Evolutionary conservation across 2,888 invertebrate species (phyloP).

Genomic region (Platycheirus albimanus): DNA sequence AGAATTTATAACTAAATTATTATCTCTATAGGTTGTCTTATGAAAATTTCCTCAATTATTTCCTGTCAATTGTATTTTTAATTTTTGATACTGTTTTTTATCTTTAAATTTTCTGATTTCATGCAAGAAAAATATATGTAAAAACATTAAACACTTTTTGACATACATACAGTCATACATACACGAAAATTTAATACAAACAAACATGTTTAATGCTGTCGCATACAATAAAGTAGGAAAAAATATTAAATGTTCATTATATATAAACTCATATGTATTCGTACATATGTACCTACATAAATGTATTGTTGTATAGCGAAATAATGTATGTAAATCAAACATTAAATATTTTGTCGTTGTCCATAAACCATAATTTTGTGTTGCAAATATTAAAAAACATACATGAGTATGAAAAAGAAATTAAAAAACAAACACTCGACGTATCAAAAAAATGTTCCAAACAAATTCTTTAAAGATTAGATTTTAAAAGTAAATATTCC

Average conservation of each 20-base stretch:
- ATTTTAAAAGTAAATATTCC: too few relatives aligned
- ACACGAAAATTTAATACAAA: slow-evolving; percentile 31
- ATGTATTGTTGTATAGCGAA: slow-evolving; percentile 40
- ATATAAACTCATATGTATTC: too few relatives aligned
- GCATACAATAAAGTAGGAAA: slow-evolving; percentile 68
- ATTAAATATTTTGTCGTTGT: background rate
- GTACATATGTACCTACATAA: slow-evolving; percentile 8
- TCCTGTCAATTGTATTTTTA: slow-evolving; percentile 46
- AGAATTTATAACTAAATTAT: slow-evolving; percentile 10
- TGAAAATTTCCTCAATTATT: slow-evolving; percentile 55
- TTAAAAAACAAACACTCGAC: too few relatives aligned
- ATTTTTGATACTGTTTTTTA: background rate
- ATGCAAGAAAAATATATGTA: slow-evolving; percentile 9
- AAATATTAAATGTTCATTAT: slow-evolving; percentile 18
- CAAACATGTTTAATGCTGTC: slow-evolving; percentile 53
- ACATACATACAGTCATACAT: slow-evolving; percentile 8
- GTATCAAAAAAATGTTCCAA: too few relatives aligned
- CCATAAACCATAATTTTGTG: background rate
- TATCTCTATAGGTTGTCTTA: slow-evolving; percentile 65
- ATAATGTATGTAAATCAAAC: slow-evolving; percentile 28
- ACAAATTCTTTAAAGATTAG: too few relatives aligned
- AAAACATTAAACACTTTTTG: background rate
- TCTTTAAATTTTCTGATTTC: slow-evolving; percentile 9
- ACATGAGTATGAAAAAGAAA: too few relatives aligned
- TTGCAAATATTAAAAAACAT: background rate